Evolutionary conservation across 1,140 invertebrate species (phyloP).

Genomic region (Drosophila rufa): DNA sequence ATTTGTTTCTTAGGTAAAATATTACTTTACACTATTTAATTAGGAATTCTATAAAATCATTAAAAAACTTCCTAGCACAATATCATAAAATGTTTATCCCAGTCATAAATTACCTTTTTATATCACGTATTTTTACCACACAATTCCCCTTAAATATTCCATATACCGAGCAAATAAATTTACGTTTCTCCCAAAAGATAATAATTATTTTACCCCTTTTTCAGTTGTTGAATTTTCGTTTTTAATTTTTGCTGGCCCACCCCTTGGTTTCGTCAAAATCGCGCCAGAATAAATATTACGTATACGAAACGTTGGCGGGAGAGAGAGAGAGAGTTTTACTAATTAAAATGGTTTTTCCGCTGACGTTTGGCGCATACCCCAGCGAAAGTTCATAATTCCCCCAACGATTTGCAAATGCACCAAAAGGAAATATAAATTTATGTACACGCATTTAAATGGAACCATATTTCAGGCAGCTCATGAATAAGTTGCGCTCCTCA

Average conservation of each 20-base stretch:
- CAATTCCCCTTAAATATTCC: neutral
- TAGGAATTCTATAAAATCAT: no score
- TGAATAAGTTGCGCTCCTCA: slow-evolving; percentile 69
- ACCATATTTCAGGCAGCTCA: slow-evolving; percentile 66
- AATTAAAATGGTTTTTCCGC: slow-evolving; percentile 80
- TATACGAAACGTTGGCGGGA: slow-evolving; percentile 50
- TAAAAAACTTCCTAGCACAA: no score
- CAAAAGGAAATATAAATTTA: slow-evolving; percentile 48
- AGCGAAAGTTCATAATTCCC: slow-evolving; percentile 54
- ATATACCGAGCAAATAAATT: slow-evolving; percentile 7
- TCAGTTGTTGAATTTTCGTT: neutral
- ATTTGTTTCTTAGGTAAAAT: no score
- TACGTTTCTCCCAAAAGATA: slow-evolving; percentile 1
- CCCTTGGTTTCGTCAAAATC: slow-evolving; percentile 10
- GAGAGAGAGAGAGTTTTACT: slow-evolving; percentile 50
- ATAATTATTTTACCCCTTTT: slow-evolving; percentile 16
- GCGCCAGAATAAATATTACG: slow-evolving; percentile 60
- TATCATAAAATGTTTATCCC: no score
- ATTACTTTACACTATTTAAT: no score
- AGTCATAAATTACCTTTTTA: neutral
- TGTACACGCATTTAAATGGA: slow-evolving; percentile 28
- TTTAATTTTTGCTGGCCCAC: slow-evolving; percentile 10
- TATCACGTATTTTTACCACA: neutral
- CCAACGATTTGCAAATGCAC: slow-evolving; percentile 64
- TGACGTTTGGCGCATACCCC: slow-evolving; percentile 35